Evolutionary conservation across 2,797 vertebrate species (phyloP).

Genomic region (Spheniscus humboldti): DNA sequence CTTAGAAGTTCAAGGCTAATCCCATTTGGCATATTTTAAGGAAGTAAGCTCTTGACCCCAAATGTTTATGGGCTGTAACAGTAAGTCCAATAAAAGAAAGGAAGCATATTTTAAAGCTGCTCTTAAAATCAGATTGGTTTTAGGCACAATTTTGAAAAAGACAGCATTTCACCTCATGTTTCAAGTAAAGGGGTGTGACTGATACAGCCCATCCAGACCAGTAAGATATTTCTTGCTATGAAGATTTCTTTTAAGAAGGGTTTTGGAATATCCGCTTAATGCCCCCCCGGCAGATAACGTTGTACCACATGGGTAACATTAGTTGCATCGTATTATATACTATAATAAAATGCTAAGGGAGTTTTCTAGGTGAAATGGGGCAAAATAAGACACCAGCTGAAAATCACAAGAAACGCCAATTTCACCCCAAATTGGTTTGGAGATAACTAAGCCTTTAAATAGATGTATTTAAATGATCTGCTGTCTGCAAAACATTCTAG

Average conservation of each 20-base stretch:
- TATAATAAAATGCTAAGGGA: not conserved
- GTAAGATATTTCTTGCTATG: not conserved
- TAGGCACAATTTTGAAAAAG: not conserved
- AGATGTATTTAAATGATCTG: not conserved
- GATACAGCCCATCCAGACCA: not conserved
- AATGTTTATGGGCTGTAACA: constrained; percentile 27
- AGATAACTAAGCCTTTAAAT: not conserved
- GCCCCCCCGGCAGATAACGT: not conserved
- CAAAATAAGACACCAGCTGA: not conserved
- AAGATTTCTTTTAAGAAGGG: not conserved
- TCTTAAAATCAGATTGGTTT: constrained; percentile 34
- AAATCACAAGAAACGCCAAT: not conserved
- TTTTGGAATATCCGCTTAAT: not conserved
- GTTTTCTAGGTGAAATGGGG: not conserved
- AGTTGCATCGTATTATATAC: not conserved
- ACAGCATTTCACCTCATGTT: not conserved
- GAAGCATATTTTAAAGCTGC: constrained; percentile 17
- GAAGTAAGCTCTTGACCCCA: constrained; percentile 43
- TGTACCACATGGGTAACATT: not conserved
- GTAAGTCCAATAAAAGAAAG: constrained; percentile 22
- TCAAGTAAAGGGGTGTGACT: not conserved
- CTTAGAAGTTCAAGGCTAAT: constrained; percentile 12
- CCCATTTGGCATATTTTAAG: constrained; percentile 17
- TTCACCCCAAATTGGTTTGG: not conserved
- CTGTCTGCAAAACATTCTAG: not conserved